phyloP scores from a whole-genome alignment of 1,140 invertebrate genomes.

The Lordiphosa clarofinis region DNA sequence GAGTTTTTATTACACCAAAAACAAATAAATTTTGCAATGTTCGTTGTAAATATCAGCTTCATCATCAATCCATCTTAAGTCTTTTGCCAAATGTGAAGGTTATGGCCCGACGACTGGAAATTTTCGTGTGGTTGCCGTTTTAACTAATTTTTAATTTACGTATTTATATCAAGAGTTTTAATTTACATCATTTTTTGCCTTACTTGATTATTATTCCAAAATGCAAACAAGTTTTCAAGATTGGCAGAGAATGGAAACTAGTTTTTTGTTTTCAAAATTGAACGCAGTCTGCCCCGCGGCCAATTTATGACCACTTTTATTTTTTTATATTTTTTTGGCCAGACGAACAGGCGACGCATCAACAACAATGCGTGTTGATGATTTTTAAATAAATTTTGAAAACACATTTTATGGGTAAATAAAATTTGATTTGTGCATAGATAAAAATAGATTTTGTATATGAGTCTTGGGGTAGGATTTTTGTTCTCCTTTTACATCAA shows the following conservation, averaged over 20 bases:
- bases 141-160: constrained; percentile 67
- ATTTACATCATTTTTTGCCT: constrained; percentile 51
- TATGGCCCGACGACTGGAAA: constrained; percentile 23
- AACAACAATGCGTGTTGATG: constrained; percentile 6
- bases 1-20: too few relatives aligned
- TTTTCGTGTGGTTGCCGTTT: constrained; percentile 46
- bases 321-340: constrained; percentile 1
- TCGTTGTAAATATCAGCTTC: too few relatives aligned
- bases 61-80: background rate
- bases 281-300: constrained; percentile 15
- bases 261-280: constrained; percentile 35
- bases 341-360: constrained; percentile 4
- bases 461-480: background rate
- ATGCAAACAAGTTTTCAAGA: constrained; percentile 53
- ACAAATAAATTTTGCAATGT: too few relatives aligned
- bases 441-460: constrained; percentile 4
- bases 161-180: constrained; percentile 53
- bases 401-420: constrained; percentile 10
- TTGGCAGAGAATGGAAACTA: constrained; percentile 41
- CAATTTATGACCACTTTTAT: constrained; percentile 48
- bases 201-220: constrained; percentile 26
- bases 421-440: constrained; percentile 6
- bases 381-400: constrained; percentile 12
- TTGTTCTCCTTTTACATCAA: constrained; percentile 2
- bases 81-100: constrained; percentile 59